A percentile compares a stretch with the other conserved stretches of the same genome.
Conservation (phyloP, 2,113 vertebrate species). For the Alligator mississippiensis region DNA sequence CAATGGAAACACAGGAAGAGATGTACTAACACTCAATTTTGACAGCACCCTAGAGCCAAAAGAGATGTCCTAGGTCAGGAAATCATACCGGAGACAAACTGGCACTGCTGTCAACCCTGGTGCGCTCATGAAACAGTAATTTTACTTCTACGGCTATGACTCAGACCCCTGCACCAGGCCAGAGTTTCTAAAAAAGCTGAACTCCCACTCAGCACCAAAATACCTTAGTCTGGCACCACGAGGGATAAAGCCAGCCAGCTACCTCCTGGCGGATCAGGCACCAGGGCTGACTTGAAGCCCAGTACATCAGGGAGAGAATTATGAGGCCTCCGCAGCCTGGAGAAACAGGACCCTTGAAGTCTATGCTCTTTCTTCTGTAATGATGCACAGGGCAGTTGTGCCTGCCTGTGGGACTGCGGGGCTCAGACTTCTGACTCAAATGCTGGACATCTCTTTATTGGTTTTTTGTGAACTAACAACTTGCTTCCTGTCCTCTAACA, state of each 20-base stretch:
- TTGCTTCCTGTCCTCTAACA: constrained; percentile 30
- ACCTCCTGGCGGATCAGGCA: neutral
- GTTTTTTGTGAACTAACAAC: constrained; percentile 24
- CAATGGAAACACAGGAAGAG: neutral
- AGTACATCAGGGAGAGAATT: neutral
- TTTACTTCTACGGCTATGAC: neutral
- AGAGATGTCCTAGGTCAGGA: constrained; percentile 25
- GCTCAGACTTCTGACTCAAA: constrained; percentile 12
- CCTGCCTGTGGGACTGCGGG: neutral
- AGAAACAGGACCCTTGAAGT: neutral
- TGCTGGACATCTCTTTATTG: neutral
- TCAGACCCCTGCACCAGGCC: neutral
- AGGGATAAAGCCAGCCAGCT: neutral
- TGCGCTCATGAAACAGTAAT: neutral
- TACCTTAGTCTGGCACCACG: neutral
- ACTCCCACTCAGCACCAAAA: neutral
- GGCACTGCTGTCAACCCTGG: neutral
- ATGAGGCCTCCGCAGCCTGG: neutral
- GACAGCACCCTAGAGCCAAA: constrained; percentile 1
- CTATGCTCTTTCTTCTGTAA: neutral
- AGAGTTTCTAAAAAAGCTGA: neutral
- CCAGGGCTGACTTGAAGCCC: neutral
- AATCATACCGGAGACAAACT: constrained; percentile 8
- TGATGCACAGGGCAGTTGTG: neutral
- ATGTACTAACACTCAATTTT: constrained; percentile 11